These are phyloP conservation scores for Timandra comae DNA, from an alignment of 2,888 invertebrate species.

Conservation along the genomic window DNA sequence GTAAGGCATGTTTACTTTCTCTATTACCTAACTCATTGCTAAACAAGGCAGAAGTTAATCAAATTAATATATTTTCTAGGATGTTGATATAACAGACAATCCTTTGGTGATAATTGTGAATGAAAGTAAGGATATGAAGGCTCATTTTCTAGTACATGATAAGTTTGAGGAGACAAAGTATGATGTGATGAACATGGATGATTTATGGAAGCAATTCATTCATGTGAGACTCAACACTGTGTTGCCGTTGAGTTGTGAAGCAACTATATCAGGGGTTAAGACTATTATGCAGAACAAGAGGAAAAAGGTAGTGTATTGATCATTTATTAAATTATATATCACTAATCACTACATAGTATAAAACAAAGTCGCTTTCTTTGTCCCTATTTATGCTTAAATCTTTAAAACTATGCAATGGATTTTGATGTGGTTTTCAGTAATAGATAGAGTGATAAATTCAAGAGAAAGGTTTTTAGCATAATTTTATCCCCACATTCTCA, in stretches of 20 bases:
- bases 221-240: constrained; percentile 82
- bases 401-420: too few species aligned
- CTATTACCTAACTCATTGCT: too few species aligned
- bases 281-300: constrained; percentile 79
- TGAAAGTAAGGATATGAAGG: constrained; percentile 72
- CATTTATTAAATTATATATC: constrained; percentile 1
- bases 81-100: constrained; percentile 88
- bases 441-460: too few species aligned
- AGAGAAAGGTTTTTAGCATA: too few species aligned
- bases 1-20: constrained; percentile 34
- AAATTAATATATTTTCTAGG: constrained; percentile 55
- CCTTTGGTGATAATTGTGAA: constrained; percentile 81
- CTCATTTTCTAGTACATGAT: constrained; percentile 83
- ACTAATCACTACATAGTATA: too few species aligned
- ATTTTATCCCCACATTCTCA: too few species aligned
- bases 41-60: too few species aligned
- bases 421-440: too few species aligned
- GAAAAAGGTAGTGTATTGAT: constrained; percentile 72
- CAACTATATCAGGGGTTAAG: constrained; percentile 74
- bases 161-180: constrained; percentile 81
- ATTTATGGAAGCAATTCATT: constrained; percentile 82
- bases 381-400: too few species aligned
- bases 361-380: too few species aligned
- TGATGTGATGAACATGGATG: constrained; percentile 78
- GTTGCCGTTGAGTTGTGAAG: constrained; percentile 80